Evolutionary conservation across 2,797 vertebrate genomes (phyloP).

Genomic region (Rhynchotus rufescens): DNA sequence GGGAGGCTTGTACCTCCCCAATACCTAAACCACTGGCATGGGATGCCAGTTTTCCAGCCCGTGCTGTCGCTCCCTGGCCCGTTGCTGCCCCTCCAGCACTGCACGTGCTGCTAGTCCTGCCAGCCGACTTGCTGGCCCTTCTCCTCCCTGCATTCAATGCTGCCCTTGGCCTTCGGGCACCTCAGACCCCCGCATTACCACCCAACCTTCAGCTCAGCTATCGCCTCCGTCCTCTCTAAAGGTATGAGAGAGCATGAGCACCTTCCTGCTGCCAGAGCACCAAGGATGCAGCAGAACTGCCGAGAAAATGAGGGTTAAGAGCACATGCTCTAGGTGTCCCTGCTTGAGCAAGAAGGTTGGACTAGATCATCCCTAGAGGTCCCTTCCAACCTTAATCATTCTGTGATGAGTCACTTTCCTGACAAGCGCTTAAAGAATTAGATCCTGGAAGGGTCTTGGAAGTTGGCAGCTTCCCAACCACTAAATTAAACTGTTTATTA

Average conservation of each 20-base stretch:
- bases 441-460: background rate
- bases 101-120: background rate
- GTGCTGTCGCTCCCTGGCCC: background rate
- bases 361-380: too few relatives aligned
- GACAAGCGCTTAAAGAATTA: background rate
- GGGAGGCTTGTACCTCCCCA: background rate
- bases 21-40: background rate
- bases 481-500: constrained; percentile 14
- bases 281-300: background rate
- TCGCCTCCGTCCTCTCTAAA: background rate
- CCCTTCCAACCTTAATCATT: too few relatives aligned
- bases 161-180: background rate
- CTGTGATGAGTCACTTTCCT: background rate
- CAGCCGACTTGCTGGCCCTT: background rate
- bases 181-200: background rate
- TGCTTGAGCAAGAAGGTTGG: too few relatives aligned
- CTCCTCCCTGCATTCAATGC: background rate
- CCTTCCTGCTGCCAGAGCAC: background rate
- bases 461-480: background rate
- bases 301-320: background rate
- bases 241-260: background rate
- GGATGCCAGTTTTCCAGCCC: background rate
- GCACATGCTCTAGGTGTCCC: too few relatives aligned
- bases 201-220: background rate
- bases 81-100: background rate